Percentiles rank a stretch among this genome's conserved stretches.
These are phyloP conservation scores for Scaptomyza flava DNA, from an alignment of 2,888 invertebrate species.

Conservation along the genomic window DNA sequence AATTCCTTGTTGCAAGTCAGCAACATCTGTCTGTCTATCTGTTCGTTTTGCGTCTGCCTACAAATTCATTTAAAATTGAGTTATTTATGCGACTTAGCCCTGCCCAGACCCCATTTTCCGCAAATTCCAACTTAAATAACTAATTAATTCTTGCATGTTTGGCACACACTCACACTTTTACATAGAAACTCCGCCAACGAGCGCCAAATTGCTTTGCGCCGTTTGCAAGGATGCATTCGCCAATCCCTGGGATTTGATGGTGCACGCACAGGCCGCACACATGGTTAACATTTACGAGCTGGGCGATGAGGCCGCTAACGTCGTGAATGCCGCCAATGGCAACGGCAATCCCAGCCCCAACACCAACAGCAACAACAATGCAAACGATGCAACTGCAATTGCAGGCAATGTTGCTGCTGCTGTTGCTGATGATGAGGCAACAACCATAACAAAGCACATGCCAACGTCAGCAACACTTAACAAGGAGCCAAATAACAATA, in stretches of 20 bases:
- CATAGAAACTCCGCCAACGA: slow-evolving; percentile 82
- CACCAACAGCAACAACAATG: slow-evolving; percentile 45
- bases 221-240: slow-evolving; percentile 88
- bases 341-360: slow-evolving; percentile 42
- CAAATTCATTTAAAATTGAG: slow-evolving; percentile 77
- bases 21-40: slow-evolving; percentile 66
- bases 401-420: slow-evolving; percentile 59
- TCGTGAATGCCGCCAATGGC: slow-evolving; percentile 47
- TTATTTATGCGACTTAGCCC: slow-evolving; percentile 74
- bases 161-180: slow-evolving; percentile 21
- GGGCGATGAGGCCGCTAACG: slow-evolving; percentile 83
- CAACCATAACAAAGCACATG: slow-evolving; percentile 63
- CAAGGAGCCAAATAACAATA: slow-evolving; percentile 78
- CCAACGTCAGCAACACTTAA: slow-evolving; percentile 71
- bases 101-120: slow-evolving; percentile 17
- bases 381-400: slow-evolving; percentile 46
- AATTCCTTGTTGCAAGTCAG: slow-evolving; percentile 62
- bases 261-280: slow-evolving; percentile 89
- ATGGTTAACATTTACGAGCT: slow-evolving; percentile 89
- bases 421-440: slow-evolving; percentile 51
- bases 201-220: slow-evolving; percentile 87
- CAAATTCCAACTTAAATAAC: slow-evolving; percentile 78
- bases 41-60: slow-evolving; percentile 43
- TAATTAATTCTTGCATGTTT: slow-evolving; percentile 77
- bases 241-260: slow-evolving; percentile 89